Evolutionary conservation across 2,113 vertebrate genomes (phyloP), one percentile per base, ranked within the genome.

Genomic region (Myiozetetes cayanensis): DNA sequence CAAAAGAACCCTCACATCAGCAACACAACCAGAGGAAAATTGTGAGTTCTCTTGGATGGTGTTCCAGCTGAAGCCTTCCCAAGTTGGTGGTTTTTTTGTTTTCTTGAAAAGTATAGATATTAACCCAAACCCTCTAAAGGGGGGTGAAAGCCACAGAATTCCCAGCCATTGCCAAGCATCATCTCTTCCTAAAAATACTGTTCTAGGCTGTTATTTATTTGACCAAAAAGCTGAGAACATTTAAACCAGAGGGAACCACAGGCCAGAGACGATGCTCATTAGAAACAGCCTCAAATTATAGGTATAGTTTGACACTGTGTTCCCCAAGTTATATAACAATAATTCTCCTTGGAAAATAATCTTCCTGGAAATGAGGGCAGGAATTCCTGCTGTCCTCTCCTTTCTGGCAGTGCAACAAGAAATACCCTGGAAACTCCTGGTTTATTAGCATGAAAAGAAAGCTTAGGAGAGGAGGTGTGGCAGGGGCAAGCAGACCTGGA

Each of bases 221-320:
- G 53, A 76, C 85, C 33, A 93, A 62, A 81, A 81, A 39, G 55
- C 50, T 78, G 72, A 92, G 50, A 94, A 79, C n/a, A 41, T 87
- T 90, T 82, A 94, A 94, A 94, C 66, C 58, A 75, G 76, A 85
- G n/a, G 28, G 28, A 96, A 92, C 82, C 90, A 87, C 65, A 61
- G 4, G 11, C 62, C 56, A 79, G 35, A 95, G 80, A 90, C 79
- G 41, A 77, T 4, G 17, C 44, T 88, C 81, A 88, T 93, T 96
- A 88, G 71, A 77, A 73, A 3, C 61, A 86, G 59, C 92, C 72
- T 94, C 90, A 91, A 95, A 96, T 88, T 79, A 86, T 46, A 66
- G 9, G n/a, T 71, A 19, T 49, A 43, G 33, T n/a, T 91, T 58
- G 47, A 58, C 55, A 44, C 39, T 35, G 43, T 81, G 55, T 87